phyloP scores from a whole-genome alignment of 2,888 invertebrate species.

The Osedax fenrisi region DNA sequence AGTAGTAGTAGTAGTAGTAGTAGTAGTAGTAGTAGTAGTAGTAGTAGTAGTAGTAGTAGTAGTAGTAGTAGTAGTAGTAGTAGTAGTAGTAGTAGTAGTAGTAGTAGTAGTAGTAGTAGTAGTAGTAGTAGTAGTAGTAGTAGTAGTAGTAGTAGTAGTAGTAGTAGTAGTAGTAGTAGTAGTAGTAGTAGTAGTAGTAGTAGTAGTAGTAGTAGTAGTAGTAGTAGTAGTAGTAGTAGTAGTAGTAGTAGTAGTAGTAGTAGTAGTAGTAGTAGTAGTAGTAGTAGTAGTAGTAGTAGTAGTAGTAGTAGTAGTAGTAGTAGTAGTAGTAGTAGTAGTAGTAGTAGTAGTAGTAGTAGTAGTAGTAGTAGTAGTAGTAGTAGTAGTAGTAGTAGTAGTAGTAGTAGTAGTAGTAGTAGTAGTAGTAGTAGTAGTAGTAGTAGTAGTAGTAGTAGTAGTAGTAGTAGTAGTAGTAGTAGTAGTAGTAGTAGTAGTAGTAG shows the following conservation, averaged over 20 bases:
- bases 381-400: constrained; percentile 13
- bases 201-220: constrained; percentile 23
- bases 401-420: constrained; percentile 18
- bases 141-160: constrained; percentile 21
- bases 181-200: constrained; percentile 21
- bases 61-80: constrained; percentile 20
- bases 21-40: constrained; percentile 21
- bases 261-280: constrained; percentile 24
- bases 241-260: constrained; percentile 11
- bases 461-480: not conserved
- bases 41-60: constrained; percentile 10
- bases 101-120: constrained; percentile 12
- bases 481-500: not conserved
- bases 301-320: constrained; percentile 20
- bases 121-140: constrained; percentile 20
- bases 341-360: not conserved
- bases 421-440: not conserved
- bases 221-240: constrained; percentile 22
- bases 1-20: constrained; percentile 9
- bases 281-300: constrained; percentile 19
- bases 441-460: not conserved
- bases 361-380: constrained; percentile 7
- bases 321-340: constrained; percentile 8
- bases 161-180: constrained; percentile 23
- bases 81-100: constrained; percentile 21